Evolutionary conservation across 1,140 invertebrate genomes (phyloP).

Genomic region (Nephotettix cincticeps): DNA sequence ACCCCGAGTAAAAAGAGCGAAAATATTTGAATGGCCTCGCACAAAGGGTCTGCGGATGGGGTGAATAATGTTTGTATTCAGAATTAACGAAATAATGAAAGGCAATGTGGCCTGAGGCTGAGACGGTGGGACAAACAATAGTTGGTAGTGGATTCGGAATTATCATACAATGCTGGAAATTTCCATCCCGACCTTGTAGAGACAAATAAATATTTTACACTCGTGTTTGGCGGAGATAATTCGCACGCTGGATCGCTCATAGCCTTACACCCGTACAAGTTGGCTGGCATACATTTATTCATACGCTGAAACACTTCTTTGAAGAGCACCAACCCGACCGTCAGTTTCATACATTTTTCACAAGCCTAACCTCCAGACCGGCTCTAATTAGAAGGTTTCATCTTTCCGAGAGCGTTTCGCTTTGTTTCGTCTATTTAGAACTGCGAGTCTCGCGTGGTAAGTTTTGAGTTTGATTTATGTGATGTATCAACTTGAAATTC

Average conservation of each 20-base stretch:
- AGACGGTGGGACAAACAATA: constrained; percentile 3
- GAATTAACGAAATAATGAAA: constrained; percentile 10
- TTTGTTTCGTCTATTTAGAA: too few relatives aligned
- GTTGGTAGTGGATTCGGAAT: not conserved
- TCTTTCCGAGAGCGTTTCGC: not conserved
- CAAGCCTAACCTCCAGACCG: not conserved
- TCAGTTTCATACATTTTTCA: constrained; percentile 8
- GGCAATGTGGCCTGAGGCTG: not conserved
- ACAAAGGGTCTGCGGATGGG: not conserved
- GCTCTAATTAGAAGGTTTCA: not conserved
- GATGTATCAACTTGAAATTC: too few relatives aligned
- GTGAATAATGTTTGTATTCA: constrained; percentile 13
- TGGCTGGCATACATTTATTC: constrained; percentile 12
- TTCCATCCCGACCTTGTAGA: not conserved
- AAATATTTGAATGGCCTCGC: not conserved
- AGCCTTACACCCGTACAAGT: not conserved
- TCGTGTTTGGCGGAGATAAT: constrained; percentile 2
- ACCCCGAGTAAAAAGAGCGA: too few relatives aligned
- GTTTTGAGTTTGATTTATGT: too few relatives aligned
- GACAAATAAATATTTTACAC: constrained; percentile 24
- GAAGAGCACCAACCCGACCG: not conserved
- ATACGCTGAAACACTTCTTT: constrained; percentile 16
- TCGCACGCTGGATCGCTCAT: not conserved
- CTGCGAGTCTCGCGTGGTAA: too few relatives aligned
- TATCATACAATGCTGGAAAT: constrained; percentile 16